These are phyloP conservation scores for Zhengitettix transpicula DNA, from an alignment of 2,888 invertebrate genomes.

Conservation along the genomic window DNA sequence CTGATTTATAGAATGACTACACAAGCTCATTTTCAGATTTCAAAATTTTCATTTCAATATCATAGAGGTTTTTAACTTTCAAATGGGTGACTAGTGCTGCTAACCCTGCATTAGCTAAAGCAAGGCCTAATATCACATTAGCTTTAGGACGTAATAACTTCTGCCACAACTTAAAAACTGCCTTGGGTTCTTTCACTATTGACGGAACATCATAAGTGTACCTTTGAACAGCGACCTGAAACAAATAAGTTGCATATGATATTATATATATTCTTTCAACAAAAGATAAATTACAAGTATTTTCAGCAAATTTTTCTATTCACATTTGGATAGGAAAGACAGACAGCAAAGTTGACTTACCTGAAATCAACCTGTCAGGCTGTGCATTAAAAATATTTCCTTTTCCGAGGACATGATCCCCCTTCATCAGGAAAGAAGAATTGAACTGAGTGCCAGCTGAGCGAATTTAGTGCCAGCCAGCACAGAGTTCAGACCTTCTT, in stretches of 20 bases:
- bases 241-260: slow-evolving; percentile 15
- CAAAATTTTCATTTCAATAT: slow-evolving; percentile 5
- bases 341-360: too few species aligned
- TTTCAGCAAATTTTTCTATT: too few species aligned
- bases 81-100: slow-evolving; percentile 42
- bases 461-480: too few species aligned
- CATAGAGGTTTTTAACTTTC: slow-evolving; percentile 32
- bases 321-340: too few species aligned
- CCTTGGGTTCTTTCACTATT: slow-evolving; percentile 36
- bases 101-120: slow-evolving; percentile 33
- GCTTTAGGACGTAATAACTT: slow-evolving; percentile 37
- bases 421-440: too few species aligned
- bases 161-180: slow-evolving; percentile 32
- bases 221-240: slow-evolving; percentile 43
- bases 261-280: not conserved
- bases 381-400: too few species aligned
- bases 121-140: slow-evolving; percentile 30
- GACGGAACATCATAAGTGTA: slow-evolving; percentile 45
- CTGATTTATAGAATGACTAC: too few species aligned
- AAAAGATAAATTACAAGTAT: not conserved
- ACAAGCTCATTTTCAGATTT: not conserved
- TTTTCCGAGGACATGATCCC: too few species aligned
- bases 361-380: too few species aligned
- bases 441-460: too few species aligned
- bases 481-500: too few species aligned